phyloP scores from a whole-genome alignment of 2,888 invertebrate genomes.

The Pristionchus arcanus region DNA sequence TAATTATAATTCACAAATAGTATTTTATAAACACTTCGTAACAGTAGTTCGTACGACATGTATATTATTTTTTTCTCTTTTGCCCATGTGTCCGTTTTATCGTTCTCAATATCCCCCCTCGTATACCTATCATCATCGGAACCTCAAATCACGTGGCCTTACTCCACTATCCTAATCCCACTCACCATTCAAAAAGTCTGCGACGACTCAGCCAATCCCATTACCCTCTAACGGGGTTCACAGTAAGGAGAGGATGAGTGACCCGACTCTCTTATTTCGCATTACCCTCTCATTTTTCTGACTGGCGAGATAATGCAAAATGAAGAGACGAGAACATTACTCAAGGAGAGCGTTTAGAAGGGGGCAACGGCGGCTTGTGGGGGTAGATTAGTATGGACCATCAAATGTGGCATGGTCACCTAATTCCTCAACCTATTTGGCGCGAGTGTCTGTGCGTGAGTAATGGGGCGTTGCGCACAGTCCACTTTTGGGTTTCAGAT shows the following conservation, averaged over 20 bases:
- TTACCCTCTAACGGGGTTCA: conserved; percentile 33
- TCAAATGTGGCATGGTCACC: background rate
- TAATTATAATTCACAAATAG: too few relatives aligned
- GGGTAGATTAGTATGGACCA: background rate
- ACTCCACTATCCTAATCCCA: background rate
- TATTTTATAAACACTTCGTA: too few relatives aligned
- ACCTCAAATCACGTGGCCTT: background rate
- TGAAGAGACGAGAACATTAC: background rate
- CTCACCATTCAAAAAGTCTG: background rate
- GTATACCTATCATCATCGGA: background rate
- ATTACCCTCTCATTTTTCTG: too few relatives aligned
- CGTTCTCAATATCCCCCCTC: too few relatives aligned
- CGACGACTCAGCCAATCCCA: background rate
- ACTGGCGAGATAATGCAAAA: too few relatives aligned
- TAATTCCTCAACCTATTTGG: background rate
- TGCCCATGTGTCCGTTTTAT: too few relatives aligned
- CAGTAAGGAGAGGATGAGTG: background rate
- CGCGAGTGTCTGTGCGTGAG: background rate
- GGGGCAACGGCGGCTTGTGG: background rate
- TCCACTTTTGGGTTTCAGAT: background rate
- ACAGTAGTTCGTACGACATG: too few relatives aligned
- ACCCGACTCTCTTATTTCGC: too few relatives aligned
- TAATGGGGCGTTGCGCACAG: background rate
- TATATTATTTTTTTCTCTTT: too few relatives aligned
- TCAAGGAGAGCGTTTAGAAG: background rate